These are phyloP conservation scores for Phylloscopus trochilus DNA, from an alignment of 2,113 vertebrate species.

Conservation along the genomic window DNA sequence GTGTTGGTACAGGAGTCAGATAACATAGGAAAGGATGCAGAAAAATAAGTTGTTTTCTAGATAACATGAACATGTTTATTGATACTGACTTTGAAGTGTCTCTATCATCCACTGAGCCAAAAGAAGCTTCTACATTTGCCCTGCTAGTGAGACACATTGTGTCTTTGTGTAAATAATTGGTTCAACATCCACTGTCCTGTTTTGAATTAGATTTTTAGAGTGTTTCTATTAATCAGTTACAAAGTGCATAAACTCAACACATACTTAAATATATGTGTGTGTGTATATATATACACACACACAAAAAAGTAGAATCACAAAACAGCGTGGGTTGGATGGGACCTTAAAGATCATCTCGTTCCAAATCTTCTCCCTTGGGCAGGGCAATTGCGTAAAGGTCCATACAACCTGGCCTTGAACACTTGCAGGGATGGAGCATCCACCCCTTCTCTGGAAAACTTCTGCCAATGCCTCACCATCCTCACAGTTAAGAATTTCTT, in stretches of 20 bases:
- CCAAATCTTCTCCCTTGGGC: background rate
- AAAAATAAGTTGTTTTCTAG: background rate
- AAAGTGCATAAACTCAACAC: background rate
- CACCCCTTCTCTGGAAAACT: background rate
- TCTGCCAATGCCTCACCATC: background rate
- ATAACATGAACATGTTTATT: background rate
- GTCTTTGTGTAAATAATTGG: background rate
- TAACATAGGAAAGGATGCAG: background rate
- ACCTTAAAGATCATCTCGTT: background rate
- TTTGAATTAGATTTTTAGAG: background rate
- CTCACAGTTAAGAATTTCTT: background rate
- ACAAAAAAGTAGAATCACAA: background rate
- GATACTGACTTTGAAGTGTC: background rate
- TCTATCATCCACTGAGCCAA: background rate
- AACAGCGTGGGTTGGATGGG: background rate
- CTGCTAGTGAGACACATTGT: background rate
- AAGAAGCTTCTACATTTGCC: background rate
- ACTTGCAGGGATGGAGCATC: background rate
- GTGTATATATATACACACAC: too few relatives aligned
- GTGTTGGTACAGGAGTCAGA: background rate
- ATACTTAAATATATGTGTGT: background rate
- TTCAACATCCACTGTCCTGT: background rate
- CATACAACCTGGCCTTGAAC: background rate
- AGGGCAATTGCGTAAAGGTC: background rate
- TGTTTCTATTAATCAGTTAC: background rate